A percentile compares a stretch with the other conserved stretches of the same genome.
phyloP scores from a whole-genome alignment of 2,797 vertebrate genomes.

The Pantherophis alleghaniensis region DNA sequence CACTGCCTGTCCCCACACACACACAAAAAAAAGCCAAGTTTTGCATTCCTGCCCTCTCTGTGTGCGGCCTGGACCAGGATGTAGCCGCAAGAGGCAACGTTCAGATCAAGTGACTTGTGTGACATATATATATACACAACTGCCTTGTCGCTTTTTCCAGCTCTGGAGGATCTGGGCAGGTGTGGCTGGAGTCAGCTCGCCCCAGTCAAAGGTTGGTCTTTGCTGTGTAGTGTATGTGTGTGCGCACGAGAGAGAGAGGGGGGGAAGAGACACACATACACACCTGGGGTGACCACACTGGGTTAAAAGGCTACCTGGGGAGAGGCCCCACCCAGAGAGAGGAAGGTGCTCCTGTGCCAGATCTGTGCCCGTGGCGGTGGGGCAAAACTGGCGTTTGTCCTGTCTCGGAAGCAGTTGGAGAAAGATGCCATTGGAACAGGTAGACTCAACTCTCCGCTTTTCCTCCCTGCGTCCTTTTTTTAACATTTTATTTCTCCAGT shows the following conservation, averaged over 20 bases:
- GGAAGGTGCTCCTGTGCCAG: background rate
- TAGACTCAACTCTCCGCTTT: too few relatives aligned
- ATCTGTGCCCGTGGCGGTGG: background rate
- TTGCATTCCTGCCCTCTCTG: background rate
- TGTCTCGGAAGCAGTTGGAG: fast-evolving
- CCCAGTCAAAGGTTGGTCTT: background rate
- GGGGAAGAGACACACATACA: background rate
- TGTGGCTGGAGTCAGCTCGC: background rate
- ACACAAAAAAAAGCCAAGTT: background rate
- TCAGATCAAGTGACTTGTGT: background rate
- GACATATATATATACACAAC: fast-evolving
- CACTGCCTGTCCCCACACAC: too few relatives aligned
- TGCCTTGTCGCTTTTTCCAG: background rate
- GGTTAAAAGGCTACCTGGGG: background rate
- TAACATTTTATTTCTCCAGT: background rate
- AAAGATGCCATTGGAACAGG: background rate
- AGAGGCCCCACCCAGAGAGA: background rate
- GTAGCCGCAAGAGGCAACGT: background rate
- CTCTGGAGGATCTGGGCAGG: background rate
- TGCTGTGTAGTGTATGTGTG: background rate
- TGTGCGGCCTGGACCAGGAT: background rate
- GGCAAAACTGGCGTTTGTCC: background rate
- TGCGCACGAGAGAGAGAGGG: background rate
- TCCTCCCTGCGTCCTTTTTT: background rate
- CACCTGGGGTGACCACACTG: background rate